Evolutionary conservation across 2,113 vertebrate species (phyloP), one percentile per base, ranked within the genome.

Genomic region (Paratilapia polleni): DNA sequence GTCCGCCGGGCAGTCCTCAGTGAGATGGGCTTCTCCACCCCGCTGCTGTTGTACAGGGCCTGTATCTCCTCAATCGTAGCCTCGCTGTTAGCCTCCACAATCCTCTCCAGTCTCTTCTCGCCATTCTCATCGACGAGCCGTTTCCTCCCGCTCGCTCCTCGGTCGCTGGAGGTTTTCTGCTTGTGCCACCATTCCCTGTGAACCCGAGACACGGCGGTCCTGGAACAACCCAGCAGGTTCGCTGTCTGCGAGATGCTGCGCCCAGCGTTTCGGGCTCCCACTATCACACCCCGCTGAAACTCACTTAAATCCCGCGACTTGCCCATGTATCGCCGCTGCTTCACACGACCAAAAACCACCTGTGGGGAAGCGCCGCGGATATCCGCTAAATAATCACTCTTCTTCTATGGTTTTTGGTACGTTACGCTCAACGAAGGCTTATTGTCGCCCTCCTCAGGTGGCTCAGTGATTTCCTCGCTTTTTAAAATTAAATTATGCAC

Each of bases 231-330:
- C 24, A 70, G 10, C 43, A 70, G 66, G 43, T 70, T 70, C 24
- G 24, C 66, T 7, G 66, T 70, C 10, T 70, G 66, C 2, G 66
- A 70, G 17, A 70, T 8, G 43, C 66, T 70, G 4, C 15, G 3
- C 24, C 66, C 66, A 43, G 24, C 66, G 17, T 20, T 70, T 12
- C 66, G 43, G 24, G 66, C 24, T 49, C 66, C 66, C 9, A 70
- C 66, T 52, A 70, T 52, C 66, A 70, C 52, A 28, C 66, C 66
- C 43, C 66, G 43, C 66, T 70, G 41, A 49, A 70, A 70, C 64
- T 70, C 64, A 12, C 64, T 70, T 49, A 70, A 70, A 70, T 70
- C 64, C 41, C 64, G 24, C 6, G 22, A 70, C 41, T 49, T 70
- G 64, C 41, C 41, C 24, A 70, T 49, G 3, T 26, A 4, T 47